Percentiles rank a stretch among this genome's conserved stretches.
These are phyloP conservation scores for Chiloscyllium punctatum DNA, from an alignment of 2,797 vertebrate species.

Conservation along the genomic window DNA sequence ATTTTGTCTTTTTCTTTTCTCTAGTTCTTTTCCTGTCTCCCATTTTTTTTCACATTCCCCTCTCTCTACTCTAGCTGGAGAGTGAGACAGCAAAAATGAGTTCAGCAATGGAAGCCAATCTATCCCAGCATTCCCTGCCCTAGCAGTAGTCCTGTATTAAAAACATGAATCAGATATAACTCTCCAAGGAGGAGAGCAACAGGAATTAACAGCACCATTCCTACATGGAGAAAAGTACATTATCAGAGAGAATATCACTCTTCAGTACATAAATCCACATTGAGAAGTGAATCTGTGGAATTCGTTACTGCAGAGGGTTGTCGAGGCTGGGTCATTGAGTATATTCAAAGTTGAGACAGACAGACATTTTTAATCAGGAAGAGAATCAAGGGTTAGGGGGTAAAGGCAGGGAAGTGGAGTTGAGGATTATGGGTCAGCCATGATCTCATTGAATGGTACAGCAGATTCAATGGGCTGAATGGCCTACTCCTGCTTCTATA, in stretches of 20 bases:
- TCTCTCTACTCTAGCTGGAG: not conserved
- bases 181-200: not conserved
- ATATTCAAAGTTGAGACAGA: too few species aligned
- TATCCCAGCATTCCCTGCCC: not conserved
- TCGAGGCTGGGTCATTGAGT: too few species aligned
- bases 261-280: too few species aligned
- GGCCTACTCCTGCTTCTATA: too few species aligned
- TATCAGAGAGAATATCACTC: not conserved
- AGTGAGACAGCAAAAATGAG: not conserved
- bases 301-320: too few species aligned
- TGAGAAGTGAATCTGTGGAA: too few species aligned
- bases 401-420: too few species aligned
- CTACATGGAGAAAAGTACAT: not conserved
- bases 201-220: not conserved
- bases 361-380: too few species aligned
- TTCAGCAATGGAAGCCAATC: not conserved
- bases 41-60: not conserved
- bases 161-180: not conserved
- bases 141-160: not conserved
- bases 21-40: not conserved
- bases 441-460: too few species aligned
- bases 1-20: not conserved
- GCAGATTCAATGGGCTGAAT: too few species aligned
- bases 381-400: too few species aligned
- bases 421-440: too few species aligned